phyloP scores from a whole-genome alignment of 2,113 vertebrate genomes.

The Psammodynastes pulverulentus region DNA sequence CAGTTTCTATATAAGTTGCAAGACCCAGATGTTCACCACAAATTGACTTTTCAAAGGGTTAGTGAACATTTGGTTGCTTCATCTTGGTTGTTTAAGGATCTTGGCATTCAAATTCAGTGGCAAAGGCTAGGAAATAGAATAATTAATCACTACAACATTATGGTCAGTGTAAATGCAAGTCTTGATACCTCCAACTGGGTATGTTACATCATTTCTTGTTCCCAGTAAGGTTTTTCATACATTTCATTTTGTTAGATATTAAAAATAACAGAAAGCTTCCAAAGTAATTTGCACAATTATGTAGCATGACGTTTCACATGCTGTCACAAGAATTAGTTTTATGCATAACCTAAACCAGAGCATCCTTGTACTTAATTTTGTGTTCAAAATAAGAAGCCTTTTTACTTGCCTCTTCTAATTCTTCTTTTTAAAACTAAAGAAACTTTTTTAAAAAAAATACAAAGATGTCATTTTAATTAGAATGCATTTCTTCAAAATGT shows the following conservation, averaged over 20 bases:
- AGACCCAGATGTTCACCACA: not conserved
- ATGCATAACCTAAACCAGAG: not conserved
- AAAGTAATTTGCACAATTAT: not conserved
- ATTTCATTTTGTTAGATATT: not conserved
- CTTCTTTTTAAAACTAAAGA: not conserved
- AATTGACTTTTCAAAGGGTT: not conserved
- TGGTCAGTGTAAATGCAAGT: conserved; percentile 29
- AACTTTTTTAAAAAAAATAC: not conserved
- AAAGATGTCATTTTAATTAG: conserved; percentile 2
- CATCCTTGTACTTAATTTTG: conserved; percentile 23
- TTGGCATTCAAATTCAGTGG: conserved; percentile 4
- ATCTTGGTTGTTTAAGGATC: not conserved
- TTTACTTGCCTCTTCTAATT: not conserved
- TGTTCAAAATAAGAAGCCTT: not conserved
- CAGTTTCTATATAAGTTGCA: not conserved
- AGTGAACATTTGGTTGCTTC: not conserved
- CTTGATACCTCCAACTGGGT: conserved; percentile 9
- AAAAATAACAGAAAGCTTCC: not conserved
- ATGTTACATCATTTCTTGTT: not conserved
- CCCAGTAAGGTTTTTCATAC: not conserved
- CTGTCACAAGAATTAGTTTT: conserved; percentile 9
- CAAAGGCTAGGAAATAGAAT: not conserved
- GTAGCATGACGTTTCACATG: not conserved
- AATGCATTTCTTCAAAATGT: conserved; percentile 13
- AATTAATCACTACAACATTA: conserved; percentile 32